Base-by-base conservation (phyloP, 2,113 vertebrate species). In the Falcunculus frontatus region DNA sequence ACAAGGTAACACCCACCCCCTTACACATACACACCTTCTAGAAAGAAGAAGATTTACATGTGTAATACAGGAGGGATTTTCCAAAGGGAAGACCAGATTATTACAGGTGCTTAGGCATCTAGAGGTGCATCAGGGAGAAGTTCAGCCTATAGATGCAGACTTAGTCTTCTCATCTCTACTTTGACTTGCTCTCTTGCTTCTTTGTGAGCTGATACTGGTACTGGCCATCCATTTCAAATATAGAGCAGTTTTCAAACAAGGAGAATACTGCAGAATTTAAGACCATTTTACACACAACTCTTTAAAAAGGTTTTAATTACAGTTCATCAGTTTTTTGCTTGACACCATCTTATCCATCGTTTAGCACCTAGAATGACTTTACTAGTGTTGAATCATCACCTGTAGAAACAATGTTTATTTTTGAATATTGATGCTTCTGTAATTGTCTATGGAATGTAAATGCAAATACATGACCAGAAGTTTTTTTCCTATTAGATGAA, bases 211-310 rank as follows among this genome's bases (percentile, higher is more conserved):
- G 25, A 33, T 64, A 44, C n/a, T 60, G 32, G 33, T 52, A 44
- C 19, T n/a, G 29, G 12, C 46, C 17, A 60, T 73, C 25, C 11
- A 12, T 92, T 95, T 78, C 32, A 77, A 35, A 59, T 47, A 35
- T 0, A 55, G 15, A 50, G 7, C 17, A 82, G 11, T 35, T 93
- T 82, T 80, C 47, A 69, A 91, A 75, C 30, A 70, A 77, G 22
- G 14, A 88, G 9, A 85, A 25, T 60, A 42, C 19, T n/a, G 26
- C 20, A 78, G 32, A 83, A 68, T 82, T 79, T 65, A 49, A 60
- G 57, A 50, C 0, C 0, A 0, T 80, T 82, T 78, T 62, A 25
- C 35, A 16, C 15, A 17, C n/a, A 81, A 7, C 62, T 44, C 4
- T 55, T 78, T 56, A 39, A 15, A 21, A 82, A 65, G 33, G 5